Evolutionary conservation across 2,113 vertebrate species (phyloP), one percentile per base, ranked within the genome.

Genomic region (Apus apus): DNA sequence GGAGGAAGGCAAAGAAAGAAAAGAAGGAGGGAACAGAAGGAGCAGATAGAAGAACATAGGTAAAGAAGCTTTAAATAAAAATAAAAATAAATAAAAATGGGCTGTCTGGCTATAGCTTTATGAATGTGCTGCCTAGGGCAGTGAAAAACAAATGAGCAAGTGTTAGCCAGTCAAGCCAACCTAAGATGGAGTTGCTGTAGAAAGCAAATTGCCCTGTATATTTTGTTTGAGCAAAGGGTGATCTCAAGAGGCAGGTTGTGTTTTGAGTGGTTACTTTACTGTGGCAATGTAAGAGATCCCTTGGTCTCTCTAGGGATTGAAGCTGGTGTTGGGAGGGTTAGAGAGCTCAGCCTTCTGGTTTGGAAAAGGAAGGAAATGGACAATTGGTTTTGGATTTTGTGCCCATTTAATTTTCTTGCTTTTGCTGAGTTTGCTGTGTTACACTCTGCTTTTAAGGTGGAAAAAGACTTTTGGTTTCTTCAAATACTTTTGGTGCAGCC

Each of bases 281-380:
- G 92, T 91, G 90, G 92, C 40, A 48, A 65, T 85, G 1, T 85
- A 72, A 87, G 62, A 81, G 82, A 93, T 45, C 90, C 66, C 53
- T 91, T 60, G 45, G 80, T 76, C n/a, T 90, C 93, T 91, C 66
- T 68, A 40, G 74, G 82, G 74, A 48, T 67, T 87, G 58, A 84
- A 78, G 50, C 58, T 94, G 62, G 38, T 90, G 85, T 83, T 87
- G 78, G 57, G 66, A 93, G 45, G 43, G 61, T 80, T 94, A 38
- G 57, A 76, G 74, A 87, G 30, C 87, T 95, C 53, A 65, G 58
- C 72, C 84, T 95, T 90, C 84, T 96, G 94, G 77, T 82, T 91
- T 94, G 75, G 82, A 64, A 85, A 68, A 89, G 95, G 91, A 94
- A 97, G 96, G 92, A 95, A 95, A 82, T 83, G 71, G 71, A 67